Evolutionary conservation across 2,797 vertebrate genomes (phyloP).

Genomic region (Pristis pectinata): DNA sequence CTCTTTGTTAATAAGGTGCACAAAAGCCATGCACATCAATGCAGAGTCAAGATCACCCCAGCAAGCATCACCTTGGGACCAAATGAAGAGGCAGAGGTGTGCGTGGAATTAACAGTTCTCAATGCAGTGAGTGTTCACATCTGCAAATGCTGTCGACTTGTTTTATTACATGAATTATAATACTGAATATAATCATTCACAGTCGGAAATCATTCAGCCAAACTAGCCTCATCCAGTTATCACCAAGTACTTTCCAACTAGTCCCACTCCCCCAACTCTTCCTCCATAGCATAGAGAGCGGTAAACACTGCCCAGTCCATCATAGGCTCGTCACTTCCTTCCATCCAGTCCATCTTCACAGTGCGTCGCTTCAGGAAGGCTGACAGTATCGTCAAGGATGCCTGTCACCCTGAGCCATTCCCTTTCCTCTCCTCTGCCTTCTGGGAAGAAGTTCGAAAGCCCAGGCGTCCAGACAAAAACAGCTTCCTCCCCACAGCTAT

Average conservation of each 20-base stretch:
- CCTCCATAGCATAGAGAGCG: too few relatives aligned
- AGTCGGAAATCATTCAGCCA: not conserved
- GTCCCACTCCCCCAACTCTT: not conserved
- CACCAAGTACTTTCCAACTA: not conserved
- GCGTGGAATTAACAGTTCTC: slow-evolving; percentile 59
- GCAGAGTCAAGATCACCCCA: slow-evolving; percentile 58
- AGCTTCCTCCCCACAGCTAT: too few relatives aligned
- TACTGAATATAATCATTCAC: not conserved
- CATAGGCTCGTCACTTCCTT: too few relatives aligned
- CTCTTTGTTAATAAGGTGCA: slow-evolving; percentile 55
- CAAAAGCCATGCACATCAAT: slow-evolving; percentile 65
- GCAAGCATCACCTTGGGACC: slow-evolving; percentile 65
- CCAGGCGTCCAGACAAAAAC: too few relatives aligned
- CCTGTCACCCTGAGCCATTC: too few relatives aligned
- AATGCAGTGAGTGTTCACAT: slow-evolving; percentile 57
- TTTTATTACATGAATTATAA: not conserved
- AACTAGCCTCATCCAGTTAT: not conserved
- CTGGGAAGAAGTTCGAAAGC: too few relatives aligned
- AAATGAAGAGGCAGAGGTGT: slow-evolving; percentile 63
- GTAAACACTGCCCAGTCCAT: too few relatives aligned
- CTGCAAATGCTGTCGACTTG: not conserved
- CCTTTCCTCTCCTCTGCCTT: too few relatives aligned
- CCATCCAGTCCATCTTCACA: too few relatives aligned
- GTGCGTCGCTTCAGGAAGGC: too few relatives aligned
- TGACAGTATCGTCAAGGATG: too few relatives aligned